phyloP scores from a whole-genome alignment of 2,113 vertebrate species.

The Cygnus buccinator region DNA sequence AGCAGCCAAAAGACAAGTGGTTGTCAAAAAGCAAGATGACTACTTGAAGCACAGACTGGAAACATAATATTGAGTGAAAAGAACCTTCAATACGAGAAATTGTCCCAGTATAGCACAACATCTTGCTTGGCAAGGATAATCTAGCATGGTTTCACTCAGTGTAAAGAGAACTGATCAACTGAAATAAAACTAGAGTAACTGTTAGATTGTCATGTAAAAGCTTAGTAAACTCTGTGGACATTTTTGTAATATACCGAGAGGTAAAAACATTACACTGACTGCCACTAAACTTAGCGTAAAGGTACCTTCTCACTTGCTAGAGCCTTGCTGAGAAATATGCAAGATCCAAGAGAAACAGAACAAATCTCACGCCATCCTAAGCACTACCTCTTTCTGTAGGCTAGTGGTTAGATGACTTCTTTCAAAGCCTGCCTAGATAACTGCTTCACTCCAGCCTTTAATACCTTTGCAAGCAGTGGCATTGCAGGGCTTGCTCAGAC shows the following conservation, averaged over 20 bases:
- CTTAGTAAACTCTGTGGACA: background rate
- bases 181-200: background rate
- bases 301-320: background rate
- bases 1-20: background rate
- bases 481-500: background rate
- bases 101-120: accelerated
- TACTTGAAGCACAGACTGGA: background rate
- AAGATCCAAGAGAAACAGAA: background rate
- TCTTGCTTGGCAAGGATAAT: background rate
- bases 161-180: accelerated
- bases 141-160: background rate
- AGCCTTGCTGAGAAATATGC: background rate
- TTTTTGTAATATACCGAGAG: background rate
- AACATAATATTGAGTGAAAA: accelerated
- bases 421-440: background rate
- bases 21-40: background rate
- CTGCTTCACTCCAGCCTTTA: background rate
- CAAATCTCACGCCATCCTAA: background rate
- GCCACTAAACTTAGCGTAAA: background rate
- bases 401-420: background rate
- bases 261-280: background rate
- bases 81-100: background rate
- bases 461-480: accelerated
- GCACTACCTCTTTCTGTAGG: background rate
- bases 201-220: background rate